Conservation (phyloP, 2,888 invertebrate species). For the Volucella zonaria region DNA sequence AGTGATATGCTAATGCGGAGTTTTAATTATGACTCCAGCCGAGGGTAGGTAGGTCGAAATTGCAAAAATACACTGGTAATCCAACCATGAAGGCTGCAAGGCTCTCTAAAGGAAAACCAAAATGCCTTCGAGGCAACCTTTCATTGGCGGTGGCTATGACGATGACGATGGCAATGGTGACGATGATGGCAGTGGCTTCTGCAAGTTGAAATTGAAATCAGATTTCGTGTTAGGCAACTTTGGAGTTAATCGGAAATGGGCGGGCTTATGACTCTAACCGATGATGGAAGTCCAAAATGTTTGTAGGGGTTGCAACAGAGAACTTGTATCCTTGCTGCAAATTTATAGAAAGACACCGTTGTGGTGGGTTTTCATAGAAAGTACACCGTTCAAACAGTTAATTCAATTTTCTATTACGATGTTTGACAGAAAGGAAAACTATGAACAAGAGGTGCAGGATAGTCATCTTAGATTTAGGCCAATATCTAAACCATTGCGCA, state of each 20-base stretch:
- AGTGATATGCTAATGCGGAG: conserved; percentile 69
- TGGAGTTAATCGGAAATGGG: conserved; percentile 45
- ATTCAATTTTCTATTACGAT: too few relatives aligned
- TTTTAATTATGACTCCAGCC: conserved; percentile 64
- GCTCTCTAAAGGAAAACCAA: conserved; percentile 27
- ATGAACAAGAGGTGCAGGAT: too few relatives aligned
- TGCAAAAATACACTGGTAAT: conserved; percentile 24
- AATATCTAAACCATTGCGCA: too few relatives aligned
- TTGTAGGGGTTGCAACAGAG: background rate
- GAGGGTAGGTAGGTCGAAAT: conserved; percentile 52
- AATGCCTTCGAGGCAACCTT: conserved; percentile 55
- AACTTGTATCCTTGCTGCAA: conserved; percentile 14
- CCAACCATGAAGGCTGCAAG: conserved; percentile 49
- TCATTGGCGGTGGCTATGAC: conserved; percentile 46
- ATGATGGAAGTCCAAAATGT: conserved; percentile 9
- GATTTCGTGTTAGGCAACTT: conserved; percentile 7
- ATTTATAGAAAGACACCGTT: conserved; percentile 1
- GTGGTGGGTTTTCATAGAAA: too few relatives aligned
- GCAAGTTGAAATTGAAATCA: conserved; percentile 2
- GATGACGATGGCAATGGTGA: conserved; percentile 7
- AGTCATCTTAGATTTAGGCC: too few relatives aligned
- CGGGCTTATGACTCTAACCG: conserved; percentile 30
- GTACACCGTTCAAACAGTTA: too few relatives aligned
- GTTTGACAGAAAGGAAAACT: too few relatives aligned
- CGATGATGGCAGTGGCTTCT: conserved; percentile 18